Base-by-base conservation (phyloP, 2,888 invertebrate species). In the Drosophila prostipennis region DNA sequence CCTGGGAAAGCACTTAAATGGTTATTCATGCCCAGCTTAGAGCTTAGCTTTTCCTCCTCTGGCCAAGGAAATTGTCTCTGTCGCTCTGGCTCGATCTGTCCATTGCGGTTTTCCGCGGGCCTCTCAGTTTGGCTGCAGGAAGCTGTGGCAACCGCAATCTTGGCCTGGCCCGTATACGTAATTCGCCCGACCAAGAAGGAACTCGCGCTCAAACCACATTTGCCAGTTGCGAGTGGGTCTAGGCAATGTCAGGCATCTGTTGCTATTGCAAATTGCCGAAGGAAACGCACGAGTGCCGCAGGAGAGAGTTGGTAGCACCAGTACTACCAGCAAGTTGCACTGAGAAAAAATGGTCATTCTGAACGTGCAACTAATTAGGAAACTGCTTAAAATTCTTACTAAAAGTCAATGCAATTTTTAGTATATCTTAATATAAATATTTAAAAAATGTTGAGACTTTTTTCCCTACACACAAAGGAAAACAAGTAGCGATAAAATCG, bases 1-100 rank as follows among this genome's bases (percentile, higher is more conserved):
- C 80, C 86, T 89, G 86, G 87, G 83, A 87, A 83, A 83, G 81
- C 87, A 80, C 84, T 81, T 86, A 86, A 81, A 87, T 80, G 78
- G 78, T 64, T 83, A 76, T 86, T 80, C 84, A 83, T 83, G 83
- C 76, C 56, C 45, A 42, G 60, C 72, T 71, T 72, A 80, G 34
- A 80, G 34, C 72, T 70, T 72, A 80, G 82, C 83, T 87, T 84
- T 65, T 65, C 54, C 46, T 53, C 54, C 26, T 29, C 29, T 29
- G 80, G 83, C 77, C 87, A 85, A 87, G 86, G 85, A 85, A 85
- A 86, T 83, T 81, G 79, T 75, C 63, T 76, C 57, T 68, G 64
- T 42, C 61, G 45, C 63, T 32, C 42, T 42, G 59, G 42, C 63
- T 32, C 42, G 70, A 54, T 72, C 54, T 57, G 57, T 52, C 53